Evolutionary conservation across 92 coral and sea anemone species (phyloP).

Genomic region (Nematostella vectensis): DNA sequence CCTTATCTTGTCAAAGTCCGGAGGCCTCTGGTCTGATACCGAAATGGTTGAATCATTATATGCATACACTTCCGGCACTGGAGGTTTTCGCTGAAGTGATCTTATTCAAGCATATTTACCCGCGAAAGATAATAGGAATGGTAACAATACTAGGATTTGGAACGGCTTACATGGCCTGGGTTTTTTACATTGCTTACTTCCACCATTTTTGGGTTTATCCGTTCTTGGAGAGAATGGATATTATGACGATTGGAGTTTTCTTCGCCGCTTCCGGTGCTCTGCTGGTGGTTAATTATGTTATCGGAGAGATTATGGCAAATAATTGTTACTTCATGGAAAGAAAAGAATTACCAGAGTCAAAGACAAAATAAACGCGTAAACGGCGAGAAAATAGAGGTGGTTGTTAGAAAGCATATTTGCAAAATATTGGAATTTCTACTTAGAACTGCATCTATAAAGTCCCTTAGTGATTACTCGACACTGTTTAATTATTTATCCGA

Average conservation of each 20-base stretch:
- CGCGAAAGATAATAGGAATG: constrained; percentile 52
- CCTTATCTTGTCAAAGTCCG: constrained; percentile 53
- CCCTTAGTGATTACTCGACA: no score
- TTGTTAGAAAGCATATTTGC: no score
- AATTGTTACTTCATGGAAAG: no score
- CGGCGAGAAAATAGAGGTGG: no score
- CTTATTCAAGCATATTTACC: constrained; percentile 65
- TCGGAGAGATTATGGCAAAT: constrained; percentile 77
- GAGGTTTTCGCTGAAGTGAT: constrained; percentile 49
- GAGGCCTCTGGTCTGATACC: constrained; percentile 67
- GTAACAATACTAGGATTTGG: constrained; percentile 45
- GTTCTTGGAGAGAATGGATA: constrained; percentile 61
- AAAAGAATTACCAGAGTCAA: no score
- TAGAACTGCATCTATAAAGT: no score
- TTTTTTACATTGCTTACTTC: constrained; percentile 67
- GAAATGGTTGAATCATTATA: constrained; percentile 73
- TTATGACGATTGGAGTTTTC: constrained; percentile 35
- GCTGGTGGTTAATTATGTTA: constrained; percentile 42
- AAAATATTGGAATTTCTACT: no score
- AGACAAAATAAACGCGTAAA: no score
- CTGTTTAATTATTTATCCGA: no score
- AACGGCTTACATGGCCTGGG: constrained; percentile 58
- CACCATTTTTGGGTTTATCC: constrained; percentile 90
- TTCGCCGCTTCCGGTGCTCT: constrained; percentile 38
- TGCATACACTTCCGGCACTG: constrained; percentile 72